These are phyloP conservation scores for Brachionichthys hirsutus DNA, from an alignment of 2,113 vertebrate species.

Conservation along the genomic window DNA sequence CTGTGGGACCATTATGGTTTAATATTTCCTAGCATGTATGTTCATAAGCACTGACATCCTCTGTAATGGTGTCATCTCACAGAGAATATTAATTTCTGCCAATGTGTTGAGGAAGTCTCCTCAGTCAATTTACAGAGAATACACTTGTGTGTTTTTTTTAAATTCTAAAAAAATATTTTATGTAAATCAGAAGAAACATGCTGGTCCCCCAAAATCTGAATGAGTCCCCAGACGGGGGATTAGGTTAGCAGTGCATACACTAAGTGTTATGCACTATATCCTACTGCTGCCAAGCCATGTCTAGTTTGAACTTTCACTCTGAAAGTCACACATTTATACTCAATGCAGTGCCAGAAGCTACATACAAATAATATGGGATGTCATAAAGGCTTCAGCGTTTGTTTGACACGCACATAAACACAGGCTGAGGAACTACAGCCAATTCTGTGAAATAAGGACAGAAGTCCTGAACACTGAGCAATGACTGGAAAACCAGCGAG, in stretches of 20 bases:
- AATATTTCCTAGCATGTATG: slow-evolving; percentile 1
- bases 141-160: no score
- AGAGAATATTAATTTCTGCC: not conserved
- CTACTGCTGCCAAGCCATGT: not conserved
- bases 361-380: not conserved
- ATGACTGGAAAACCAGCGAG: no score
- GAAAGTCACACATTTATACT: not conserved
- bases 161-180: no score
- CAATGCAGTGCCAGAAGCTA: not conserved
- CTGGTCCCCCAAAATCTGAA: no score
- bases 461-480: no score
- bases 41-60: slow-evolving; percentile 6
- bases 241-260: no score
- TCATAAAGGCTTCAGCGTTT: not conserved
- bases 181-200: no score
- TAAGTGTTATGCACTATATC: no score
- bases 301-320: not conserved
- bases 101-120: not conserved
- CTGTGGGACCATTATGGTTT: slow-evolving; percentile 12
- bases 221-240: no score
- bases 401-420: no score
- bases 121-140: not conserved
- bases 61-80: not conserved
- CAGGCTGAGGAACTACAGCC: no score
- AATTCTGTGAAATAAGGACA: no score